Base-by-base conservation (phyloP, 2,888 invertebrate genomes). In the Mechanitis mazaeus region DNA sequence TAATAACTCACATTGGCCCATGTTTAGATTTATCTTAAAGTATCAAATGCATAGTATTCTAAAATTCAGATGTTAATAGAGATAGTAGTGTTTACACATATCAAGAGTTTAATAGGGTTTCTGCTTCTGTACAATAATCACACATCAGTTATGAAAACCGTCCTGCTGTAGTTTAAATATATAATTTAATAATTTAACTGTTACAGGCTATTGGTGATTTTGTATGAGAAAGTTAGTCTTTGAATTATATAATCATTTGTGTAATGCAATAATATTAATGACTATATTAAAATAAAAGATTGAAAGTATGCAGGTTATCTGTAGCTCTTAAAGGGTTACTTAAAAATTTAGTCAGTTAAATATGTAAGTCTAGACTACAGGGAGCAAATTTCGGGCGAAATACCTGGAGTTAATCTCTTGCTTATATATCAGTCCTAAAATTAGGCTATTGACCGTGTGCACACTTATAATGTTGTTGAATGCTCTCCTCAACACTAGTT, bases 121-220 rank as follows among this genome's bases (percentile, higher is more conserved):
- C 77, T 65, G 76, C 79, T 82, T 81, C 64, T 76, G 71, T 76
- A 69, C 66, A 64, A 67, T 71, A 72, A 73, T 69, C 71, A 75
- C 72, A 76, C 72, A 75, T 75, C 71, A 74, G 74, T 78, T 73
- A 72, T 78, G 73, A 73, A 75, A 84, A 82, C 87, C 87, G 87
- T 88, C 87, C 87, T 83, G 78, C 76, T 78, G 75, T 85, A 80
- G 80, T 75, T 80, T 78, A 73, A 67, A 68, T 58, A 63, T 47
- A 70, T 71, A 73, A 64, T 63, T 65, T 66, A 67, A 61, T 68
- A 55, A 54, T 65, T 68, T 50, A 59, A 68, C 61, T 60, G 56
- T 68, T 64, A 67, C 63, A 67, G 61, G 57, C 65, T 62, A 59
- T 54, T 61, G 64, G 59, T 62, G 64, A 68, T 60, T 45, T 64